Conservation (phyloP, 2,797 vertebrate genomes). For the Megalops cyprinoides region DNA sequence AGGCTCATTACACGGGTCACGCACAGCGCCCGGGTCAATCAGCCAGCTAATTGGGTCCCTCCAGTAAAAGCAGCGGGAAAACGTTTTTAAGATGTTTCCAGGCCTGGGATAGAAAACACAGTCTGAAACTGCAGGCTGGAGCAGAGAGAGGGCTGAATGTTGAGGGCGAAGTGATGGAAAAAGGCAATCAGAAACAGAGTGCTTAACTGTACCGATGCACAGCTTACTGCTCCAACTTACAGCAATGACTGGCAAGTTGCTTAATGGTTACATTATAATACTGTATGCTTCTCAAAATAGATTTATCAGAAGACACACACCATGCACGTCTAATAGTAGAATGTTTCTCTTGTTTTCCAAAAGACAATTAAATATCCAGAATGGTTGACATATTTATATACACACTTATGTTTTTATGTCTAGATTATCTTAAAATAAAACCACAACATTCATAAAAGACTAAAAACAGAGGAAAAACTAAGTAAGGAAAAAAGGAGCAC, state of each 20-base stretch:
- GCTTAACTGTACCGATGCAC: not conserved
- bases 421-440: not conserved
- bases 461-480: not conserved
- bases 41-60: not conserved
- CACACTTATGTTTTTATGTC: not conserved
- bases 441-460: too few relatives aligned
- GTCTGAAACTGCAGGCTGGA: not conserved
- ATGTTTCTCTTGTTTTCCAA: not conserved
- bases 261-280: not conserved
- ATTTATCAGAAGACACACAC: not conserved
- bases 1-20: not conserved
- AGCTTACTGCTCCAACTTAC: not conserved
- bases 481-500: not conserved
- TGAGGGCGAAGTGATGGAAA: not conserved
- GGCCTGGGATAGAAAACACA: not conserved
- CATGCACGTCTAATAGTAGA: not conserved
- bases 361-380: too few relatives aligned
- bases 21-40: not conserved
- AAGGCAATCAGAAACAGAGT: not conserved
- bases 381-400: too few relatives aligned
- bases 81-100: not conserved
- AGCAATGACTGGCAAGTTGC: not conserved
- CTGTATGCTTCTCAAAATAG: not conserved
- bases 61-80: slow-evolving; percentile 4
- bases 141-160: not conserved